Evolutionary conservation across 2,797 vertebrate genomes (phyloP), one percentile per base, ranked within the genome.

Genomic region (Sphenodon punctatus): DNA sequence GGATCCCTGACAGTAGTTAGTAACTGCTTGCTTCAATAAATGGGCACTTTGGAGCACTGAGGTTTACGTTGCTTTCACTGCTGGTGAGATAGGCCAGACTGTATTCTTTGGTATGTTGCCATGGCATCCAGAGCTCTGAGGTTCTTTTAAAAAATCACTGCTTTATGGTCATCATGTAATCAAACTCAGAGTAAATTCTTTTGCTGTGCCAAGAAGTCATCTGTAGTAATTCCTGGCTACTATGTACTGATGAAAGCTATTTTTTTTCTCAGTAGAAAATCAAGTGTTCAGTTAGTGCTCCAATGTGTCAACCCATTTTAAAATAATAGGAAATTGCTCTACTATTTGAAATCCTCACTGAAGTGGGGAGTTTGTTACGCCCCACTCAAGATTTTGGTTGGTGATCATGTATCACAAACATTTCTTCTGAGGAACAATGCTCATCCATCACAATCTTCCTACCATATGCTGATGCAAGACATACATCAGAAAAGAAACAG

Each of bases 371-470:
- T 87, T 85, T 88, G 55, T 80, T 84, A 80, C 86, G 80, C 41
- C 58, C 58, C 88, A 87, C 81, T 80, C 89, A 64, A n/a, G 72
- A 83, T 85, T 58, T 74, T 90, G 78, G 74, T 84, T 88, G 89
- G 78, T 87, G 89, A 92, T 77, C 82, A 84, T 82, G 74, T 90
- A 43, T 84, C 93, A 83, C 86, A 84, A 79, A 88, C 90, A 20
- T 92, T 92, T 89, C 63, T 85, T 23, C 34, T 85, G 80, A 71
- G 88, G 72, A 80, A 78, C 75, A 51, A 22, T 86, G 72, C 51
- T 88, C 41, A 85, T 81, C 84, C 65, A 65, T 88, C 87, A 90
- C 43, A 43, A 55, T 73, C 86, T 91, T 85, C 83, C 72, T 46
- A 55, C 17, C 23, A 45, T 71, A 67, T 53, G 7, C 55, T 78